Conservation (phyloP, 2,797 vertebrate species). For the Phalanger gymnotis region DNA sequence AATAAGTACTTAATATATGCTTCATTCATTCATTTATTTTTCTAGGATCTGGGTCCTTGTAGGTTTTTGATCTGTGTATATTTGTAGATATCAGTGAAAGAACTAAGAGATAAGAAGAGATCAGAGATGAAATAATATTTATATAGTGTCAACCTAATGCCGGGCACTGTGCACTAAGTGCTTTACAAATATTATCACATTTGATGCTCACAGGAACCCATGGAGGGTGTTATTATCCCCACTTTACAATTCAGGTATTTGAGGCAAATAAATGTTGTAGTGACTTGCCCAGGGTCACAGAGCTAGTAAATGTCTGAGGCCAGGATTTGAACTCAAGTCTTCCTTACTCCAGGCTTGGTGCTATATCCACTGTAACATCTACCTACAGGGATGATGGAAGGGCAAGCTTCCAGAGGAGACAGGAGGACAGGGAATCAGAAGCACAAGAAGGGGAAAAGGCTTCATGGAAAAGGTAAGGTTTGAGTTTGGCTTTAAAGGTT, state of each 20-base stretch:
- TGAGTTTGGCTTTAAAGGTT: neutral
- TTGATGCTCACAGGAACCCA: neutral
- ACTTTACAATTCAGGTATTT: neutral
- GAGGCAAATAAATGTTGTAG: neutral
- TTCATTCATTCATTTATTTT: neutral
- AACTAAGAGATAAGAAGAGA: neutral
- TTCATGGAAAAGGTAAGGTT: neutral
- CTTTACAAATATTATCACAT: neutral
- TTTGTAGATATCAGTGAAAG: neutral
- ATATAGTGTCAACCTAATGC: neutral
- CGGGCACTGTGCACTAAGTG: neutral
- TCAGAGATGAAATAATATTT: neutral
- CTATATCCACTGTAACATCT: neutral
- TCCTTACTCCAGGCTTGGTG: neutral
- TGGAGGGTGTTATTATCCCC: neutral
- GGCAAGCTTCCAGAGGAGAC: neutral
- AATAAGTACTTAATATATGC: neutral
- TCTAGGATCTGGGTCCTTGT: neutral
- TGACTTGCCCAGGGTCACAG: neutral
- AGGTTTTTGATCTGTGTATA: neutral
- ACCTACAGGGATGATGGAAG: neutral
- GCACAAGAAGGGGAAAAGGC: neutral
- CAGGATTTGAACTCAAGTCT: neutral
- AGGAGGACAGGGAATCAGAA: neutral
- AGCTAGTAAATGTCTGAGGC: too few relatives aligned